phyloP scores from a whole-genome alignment of 2,797 vertebrate genomes.

The Enteromius treurensis region DNA sequence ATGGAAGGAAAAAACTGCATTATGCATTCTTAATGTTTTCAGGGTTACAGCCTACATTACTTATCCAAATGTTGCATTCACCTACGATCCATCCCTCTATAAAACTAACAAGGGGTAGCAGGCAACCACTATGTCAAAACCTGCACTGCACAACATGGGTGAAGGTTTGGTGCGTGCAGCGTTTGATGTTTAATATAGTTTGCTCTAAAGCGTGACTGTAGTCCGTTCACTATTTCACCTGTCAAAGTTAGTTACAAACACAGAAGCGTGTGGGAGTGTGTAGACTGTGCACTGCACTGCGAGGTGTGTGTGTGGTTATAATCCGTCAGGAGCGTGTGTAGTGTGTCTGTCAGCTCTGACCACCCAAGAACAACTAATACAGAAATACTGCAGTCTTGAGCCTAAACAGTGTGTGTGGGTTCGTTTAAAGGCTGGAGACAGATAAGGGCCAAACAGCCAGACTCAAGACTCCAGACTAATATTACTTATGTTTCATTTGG shows the following conservation, averaged over 20 bases:
- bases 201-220: slow-evolving; percentile 15
- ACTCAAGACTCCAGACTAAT: slow-evolving; percentile 9
- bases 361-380: slow-evolving; percentile 73
- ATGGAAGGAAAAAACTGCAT: not conserved
- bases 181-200: slow-evolving; percentile 36
- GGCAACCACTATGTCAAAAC: slow-evolving; percentile 1
- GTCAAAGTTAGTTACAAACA: slow-evolving; percentile 32
- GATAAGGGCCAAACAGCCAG: slow-evolving; percentile 40
- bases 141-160: slow-evolving; percentile 3
- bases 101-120: not conserved
- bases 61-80: not conserved
- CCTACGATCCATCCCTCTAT: not conserved
- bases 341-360: slow-evolving; percentile 66
- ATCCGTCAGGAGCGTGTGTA: slow-evolving; percentile 65
- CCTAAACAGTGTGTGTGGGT: slow-evolving; percentile 62
- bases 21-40: slow-evolving; percentile 26
- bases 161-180: not conserved
- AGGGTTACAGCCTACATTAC: not conserved
- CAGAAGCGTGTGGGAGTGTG: slow-evolving; percentile 39
- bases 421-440: slow-evolving; percentile 32
- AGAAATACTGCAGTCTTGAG: slow-evolving; percentile 68
- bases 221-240: slow-evolving; percentile 29
- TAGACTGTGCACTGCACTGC: slow-evolving; percentile 46
- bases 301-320: slow-evolving; percentile 56
- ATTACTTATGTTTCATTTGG: slow-evolving; percentile 29